These are phyloP conservation scores for Lampris incognitus DNA, from an alignment of 2,113 vertebrate species.

Conservation along the genomic window DNA sequence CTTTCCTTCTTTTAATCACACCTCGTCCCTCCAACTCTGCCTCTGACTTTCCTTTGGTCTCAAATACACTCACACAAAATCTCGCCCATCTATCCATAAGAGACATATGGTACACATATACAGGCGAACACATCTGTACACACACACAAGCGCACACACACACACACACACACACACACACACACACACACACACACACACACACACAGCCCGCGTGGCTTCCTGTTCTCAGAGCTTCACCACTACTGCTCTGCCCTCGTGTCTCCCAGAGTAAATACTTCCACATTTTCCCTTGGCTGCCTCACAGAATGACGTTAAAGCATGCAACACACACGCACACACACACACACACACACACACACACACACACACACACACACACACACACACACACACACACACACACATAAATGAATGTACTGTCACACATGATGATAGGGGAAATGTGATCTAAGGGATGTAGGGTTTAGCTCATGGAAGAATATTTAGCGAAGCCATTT, in stretches of 20 bases:
- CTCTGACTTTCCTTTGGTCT: background rate
- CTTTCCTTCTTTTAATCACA: background rate
- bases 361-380: background rate
- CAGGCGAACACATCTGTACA: conserved; percentile 8
- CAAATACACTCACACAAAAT: conserved; percentile 11
- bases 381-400: background rate
- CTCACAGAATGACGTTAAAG: background rate
- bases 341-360: conserved; percentile 10
- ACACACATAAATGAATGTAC: background rate
- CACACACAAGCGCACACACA: conserved; percentile 19
- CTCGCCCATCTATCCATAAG: conserved; percentile 33
- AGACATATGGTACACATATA: conserved; percentile 9
- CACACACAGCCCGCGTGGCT: conserved; percentile 48
- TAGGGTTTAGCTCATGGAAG: too few species aligned
- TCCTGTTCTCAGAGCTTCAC: conserved; percentile 70
- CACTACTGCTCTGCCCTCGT: conserved; percentile 33
- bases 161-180: conserved; percentile 31
- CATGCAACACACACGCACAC: background rate
- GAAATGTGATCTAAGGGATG: too few species aligned
- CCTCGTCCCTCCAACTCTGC: background rate
- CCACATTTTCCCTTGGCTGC: conserved; percentile 40
- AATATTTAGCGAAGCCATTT: too few species aligned
- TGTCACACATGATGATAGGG: background rate
- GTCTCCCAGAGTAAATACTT: conserved; percentile 52
- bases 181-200: conserved; percentile 40